Conservation (phyloP, 2,113 vertebrate genomes). For the Festucalex cinctus region DNA sequence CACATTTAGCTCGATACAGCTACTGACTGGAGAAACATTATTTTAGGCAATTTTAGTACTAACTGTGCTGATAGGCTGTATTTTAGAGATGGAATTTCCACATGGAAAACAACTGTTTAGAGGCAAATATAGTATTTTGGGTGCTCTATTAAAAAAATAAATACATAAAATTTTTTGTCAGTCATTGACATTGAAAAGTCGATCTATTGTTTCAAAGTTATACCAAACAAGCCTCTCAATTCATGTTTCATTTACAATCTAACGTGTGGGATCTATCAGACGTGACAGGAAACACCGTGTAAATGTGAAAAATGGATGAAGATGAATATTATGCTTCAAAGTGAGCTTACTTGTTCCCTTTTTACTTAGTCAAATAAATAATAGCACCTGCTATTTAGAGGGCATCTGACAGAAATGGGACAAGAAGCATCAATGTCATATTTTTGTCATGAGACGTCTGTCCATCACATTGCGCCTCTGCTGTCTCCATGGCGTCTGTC, state of each 20-base stretch:
- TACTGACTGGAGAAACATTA: background rate
- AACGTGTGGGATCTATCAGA: background rate
- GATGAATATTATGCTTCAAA: background rate
- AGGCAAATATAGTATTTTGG: background rate
- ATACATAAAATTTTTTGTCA: background rate
- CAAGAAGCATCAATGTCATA: slow-evolving; percentile 2
- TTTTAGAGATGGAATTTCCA: too few relatives aligned
- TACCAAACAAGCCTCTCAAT: background rate
- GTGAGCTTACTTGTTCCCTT: background rate
- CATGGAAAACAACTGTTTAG: background rate
- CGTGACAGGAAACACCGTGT: slow-evolving; percentile 5
- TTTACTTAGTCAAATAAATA: background rate
- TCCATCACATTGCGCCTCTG: slow-evolving; percentile 27
- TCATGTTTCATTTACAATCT: slow-evolving; percentile 5
- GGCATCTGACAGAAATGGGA: slow-evolving; percentile 6
- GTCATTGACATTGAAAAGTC: background rate
- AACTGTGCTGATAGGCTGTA: too few relatives aligned
- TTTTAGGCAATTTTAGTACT: background rate
- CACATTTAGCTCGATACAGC: background rate
- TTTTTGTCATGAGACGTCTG: slow-evolving; percentile 14
- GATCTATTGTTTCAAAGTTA: background rate
- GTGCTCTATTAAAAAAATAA: background rate
- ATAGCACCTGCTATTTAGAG: background rate
- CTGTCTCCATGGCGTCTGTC: slow-evolving; percentile 41
- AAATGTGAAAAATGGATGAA: background rate